These are phyloP conservation scores for Orientallactaga bullata DNA, from an alignment of 2,113 vertebrate genomes.

Conservation along the genomic window DNA sequence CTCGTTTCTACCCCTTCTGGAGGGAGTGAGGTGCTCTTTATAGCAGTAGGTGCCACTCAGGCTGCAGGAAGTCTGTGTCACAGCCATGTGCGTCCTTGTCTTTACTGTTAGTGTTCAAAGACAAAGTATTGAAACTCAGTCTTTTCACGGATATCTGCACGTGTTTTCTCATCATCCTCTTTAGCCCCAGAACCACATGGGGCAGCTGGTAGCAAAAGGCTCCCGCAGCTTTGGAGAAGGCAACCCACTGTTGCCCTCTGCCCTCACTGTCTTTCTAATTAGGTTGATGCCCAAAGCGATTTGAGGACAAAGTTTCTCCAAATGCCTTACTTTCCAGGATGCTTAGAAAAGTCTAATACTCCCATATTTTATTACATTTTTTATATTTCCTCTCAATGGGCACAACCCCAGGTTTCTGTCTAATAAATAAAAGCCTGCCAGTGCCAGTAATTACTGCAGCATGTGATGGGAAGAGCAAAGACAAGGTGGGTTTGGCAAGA, in stretches of 20 bases:
- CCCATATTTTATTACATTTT: background rate
- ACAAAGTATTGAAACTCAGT: conserved; percentile 57
- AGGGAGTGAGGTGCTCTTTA: conserved; percentile 57
- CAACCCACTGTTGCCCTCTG: background rate
- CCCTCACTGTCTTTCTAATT: conserved; percentile 56
- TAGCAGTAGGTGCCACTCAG: background rate
- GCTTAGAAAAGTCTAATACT: conserved; percentile 32
- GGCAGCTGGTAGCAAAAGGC: conserved; percentile 3
- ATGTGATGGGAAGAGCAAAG: conserved; percentile 22
- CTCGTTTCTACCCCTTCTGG: conserved; percentile 41
- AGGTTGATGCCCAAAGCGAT: conserved; percentile 11
- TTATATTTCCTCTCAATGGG: conserved; percentile 45
- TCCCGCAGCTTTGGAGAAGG: conserved; percentile 1
- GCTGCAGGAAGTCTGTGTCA: background rate
- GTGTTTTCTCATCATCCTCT: conserved; percentile 8
- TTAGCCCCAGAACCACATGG: conserved; percentile 3
- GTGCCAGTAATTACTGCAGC: background rate
- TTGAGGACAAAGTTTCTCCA: conserved; percentile 38
- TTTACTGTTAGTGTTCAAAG: conserved; percentile 57
- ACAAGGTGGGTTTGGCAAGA: background rate
- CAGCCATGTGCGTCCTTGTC: conserved; percentile 42
- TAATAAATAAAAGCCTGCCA: conserved; percentile 51
- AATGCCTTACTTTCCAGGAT: conserved; percentile 57
- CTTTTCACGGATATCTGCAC: background rate
- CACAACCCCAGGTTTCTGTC: background rate